Percentiles rank a stretch among this genome's conserved stretches.
Evolutionary conservation across 35 echinoderm and acorn worm species (phyloP).

Genomic region (Nesometra sesokonis): DNA sequence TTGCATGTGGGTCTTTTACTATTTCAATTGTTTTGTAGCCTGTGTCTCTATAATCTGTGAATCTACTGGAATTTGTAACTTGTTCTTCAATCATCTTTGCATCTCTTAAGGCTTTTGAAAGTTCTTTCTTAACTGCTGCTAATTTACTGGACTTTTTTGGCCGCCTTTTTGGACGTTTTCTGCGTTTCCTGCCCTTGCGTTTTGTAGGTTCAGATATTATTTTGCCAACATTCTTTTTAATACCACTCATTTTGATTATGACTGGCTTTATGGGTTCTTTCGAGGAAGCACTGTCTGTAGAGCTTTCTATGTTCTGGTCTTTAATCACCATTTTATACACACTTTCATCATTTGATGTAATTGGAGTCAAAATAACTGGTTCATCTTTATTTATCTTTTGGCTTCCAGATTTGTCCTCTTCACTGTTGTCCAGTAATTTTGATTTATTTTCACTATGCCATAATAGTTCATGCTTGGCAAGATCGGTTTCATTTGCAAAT

Average conservation of each 20-base stretch:
- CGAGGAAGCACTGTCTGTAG: background rate
- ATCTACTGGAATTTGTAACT: background rate
- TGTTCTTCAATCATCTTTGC: background rate
- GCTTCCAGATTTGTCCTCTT: background rate
- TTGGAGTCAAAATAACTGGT: background rate
- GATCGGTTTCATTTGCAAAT: background rate
- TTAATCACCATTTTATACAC: background rate
- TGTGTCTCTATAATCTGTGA: background rate
- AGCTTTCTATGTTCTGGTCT: background rate
- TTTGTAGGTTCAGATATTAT: background rate
- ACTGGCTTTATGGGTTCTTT: background rate
- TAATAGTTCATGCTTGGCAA: background rate
- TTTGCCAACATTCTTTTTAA: background rate
- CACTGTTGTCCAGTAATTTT: background rate
- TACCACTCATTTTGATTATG: background rate
- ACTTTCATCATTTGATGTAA: background rate
- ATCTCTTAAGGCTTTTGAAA: background rate
- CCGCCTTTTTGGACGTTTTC: background rate
- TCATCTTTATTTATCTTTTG: background rate
- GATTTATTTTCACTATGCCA: background rate
- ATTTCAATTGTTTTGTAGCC: background rate
- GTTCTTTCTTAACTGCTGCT: background rate
- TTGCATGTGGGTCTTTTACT: background rate
- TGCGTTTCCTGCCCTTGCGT: background rate
- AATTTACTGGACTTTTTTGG: background rate